Percentiles rank a stretch among this genome's conserved stretches.
phyloP scores from a whole-genome alignment of 1,140 invertebrate species.

The Choristoneura fumiferana region DNA sequence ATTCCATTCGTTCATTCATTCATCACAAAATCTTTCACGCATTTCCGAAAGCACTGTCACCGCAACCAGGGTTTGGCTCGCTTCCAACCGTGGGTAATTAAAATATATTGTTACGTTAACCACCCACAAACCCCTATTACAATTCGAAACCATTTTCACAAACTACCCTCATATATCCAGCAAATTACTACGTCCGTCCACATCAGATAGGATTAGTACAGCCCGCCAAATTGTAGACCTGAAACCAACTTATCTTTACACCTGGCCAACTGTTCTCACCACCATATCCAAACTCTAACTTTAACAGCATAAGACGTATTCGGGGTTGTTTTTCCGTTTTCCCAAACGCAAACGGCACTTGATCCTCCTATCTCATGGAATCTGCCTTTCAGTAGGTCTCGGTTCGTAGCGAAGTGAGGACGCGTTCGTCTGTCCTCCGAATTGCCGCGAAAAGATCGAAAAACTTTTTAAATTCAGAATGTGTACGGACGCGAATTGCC shows the following conservation, averaged over 20 bases:
- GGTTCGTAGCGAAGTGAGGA: not conserved
- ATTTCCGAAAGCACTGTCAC: too few species aligned
- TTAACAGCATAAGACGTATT: not conserved
- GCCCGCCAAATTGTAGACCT: not conserved
- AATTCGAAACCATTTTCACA: constrained; percentile 9
- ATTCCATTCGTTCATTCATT: too few species aligned
- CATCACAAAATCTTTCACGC: too few species aligned
- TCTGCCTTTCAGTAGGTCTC: constrained; percentile 6
- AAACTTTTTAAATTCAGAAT: constrained; percentile 1
- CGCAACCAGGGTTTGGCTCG: too few species aligned
- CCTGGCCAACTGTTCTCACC: not conserved
- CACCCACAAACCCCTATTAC: constrained; percentile 4
- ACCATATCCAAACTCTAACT: not conserved
- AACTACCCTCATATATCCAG: constrained; percentile 11
- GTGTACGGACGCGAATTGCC: not conserved
- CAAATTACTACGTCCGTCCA: constrained; percentile 5
- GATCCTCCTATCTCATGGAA: not conserved
- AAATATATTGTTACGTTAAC: constrained; percentile 7
- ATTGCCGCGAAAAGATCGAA: not conserved
- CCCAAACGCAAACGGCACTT: constrained; percentile 3
- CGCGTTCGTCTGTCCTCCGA: not conserved
- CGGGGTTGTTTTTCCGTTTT: not conserved
- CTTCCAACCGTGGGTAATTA: not conserved
- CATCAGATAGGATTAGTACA: constrained; percentile 12
- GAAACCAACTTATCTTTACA: not conserved